phyloP scores from a whole-genome alignment of 2,113 vertebrate genomes.

The Tyrannus savana region DNA sequence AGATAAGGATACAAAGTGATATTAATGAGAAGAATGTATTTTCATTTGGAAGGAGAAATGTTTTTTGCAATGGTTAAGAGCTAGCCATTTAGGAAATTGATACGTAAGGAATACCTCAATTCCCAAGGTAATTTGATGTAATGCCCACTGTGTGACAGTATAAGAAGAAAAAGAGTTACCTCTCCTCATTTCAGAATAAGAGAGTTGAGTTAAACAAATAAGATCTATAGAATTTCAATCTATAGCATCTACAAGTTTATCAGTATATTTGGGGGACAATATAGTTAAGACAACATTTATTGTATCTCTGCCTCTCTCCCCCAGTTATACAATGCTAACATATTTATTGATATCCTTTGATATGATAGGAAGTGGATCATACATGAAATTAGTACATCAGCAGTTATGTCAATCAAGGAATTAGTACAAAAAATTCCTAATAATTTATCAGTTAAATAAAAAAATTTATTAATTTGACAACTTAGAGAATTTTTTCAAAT shows the following conservation, averaged over 20 bases:
- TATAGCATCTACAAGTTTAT: not conserved
- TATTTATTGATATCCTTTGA: not conserved
- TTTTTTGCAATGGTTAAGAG: not conserved
- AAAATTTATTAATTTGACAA: not conserved
- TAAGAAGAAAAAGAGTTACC: not conserved
- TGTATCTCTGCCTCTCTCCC: rapidly evolving
- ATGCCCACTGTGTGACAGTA: not conserved
- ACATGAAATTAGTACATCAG: not conserved
- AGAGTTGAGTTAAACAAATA: not conserved
- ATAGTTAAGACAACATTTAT: not conserved
- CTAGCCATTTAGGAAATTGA: not conserved
- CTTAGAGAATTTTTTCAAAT: not conserved
- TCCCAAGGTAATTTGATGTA: not conserved
- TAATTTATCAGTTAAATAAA: not conserved
- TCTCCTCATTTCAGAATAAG: not conserved
- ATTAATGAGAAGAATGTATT: not conserved
- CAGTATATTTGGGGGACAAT: not conserved
- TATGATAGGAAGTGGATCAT: not conserved
- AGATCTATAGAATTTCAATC: not conserved
- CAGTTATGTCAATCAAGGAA: not conserved
- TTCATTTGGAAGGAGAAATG: not conserved
- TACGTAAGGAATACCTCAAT: not conserved
- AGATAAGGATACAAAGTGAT: not conserved
- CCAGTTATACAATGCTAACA: not conserved
- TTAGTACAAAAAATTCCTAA: not conserved